Base-by-base conservation (phyloP, 2,113 vertebrate species). In the Calonectris borealis region DNA sequence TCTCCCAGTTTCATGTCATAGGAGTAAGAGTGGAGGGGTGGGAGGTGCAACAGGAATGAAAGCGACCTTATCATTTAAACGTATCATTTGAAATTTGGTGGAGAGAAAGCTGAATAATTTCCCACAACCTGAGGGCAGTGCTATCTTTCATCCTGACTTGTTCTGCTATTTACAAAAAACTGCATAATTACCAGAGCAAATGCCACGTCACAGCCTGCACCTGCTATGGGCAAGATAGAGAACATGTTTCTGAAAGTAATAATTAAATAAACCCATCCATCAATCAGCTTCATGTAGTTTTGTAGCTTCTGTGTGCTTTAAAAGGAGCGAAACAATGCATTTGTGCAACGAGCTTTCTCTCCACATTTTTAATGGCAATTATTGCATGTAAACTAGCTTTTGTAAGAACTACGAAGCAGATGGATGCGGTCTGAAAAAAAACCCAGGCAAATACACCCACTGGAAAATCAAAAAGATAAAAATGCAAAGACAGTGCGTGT, bases 161-260 rank as follows among this genome's bases (percentile, higher is more conserved):
- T 94, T 94, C 95, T 95, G 95, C 93, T 97, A 95, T 95, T 97
- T 95, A 93, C 96, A 94, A 97, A 94, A 95, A 96, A 66, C 71
- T 66, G 89, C 86, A 73, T 95, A 97, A 97, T 97, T 97, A 96
- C 86, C 94, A 96, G 93, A 96, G 95, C 97, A 96, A 97, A 97
- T 96, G 95, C 95, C 96, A 97, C 84, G 93, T 97, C 97, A 96
- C 86, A 90, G 86, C 51, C 95, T 82, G 94, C 95, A 96, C 94
- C 96, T 97, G 96, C 96, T 89, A 61, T 82, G 55, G 76, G 95
- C 81, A 81, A 96, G 93, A 95, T 40, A 97, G 86, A 85, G 81
- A 94, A 83, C 46, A 19, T 11, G 38, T 55, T 87, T 94, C 84
- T 87, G 89, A 85, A 95, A 93, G 49, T 95, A 88, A 92, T 85